Conservation (phyloP, 2,113 vertebrate genomes). For the Heterocephalus glaber region DNA sequence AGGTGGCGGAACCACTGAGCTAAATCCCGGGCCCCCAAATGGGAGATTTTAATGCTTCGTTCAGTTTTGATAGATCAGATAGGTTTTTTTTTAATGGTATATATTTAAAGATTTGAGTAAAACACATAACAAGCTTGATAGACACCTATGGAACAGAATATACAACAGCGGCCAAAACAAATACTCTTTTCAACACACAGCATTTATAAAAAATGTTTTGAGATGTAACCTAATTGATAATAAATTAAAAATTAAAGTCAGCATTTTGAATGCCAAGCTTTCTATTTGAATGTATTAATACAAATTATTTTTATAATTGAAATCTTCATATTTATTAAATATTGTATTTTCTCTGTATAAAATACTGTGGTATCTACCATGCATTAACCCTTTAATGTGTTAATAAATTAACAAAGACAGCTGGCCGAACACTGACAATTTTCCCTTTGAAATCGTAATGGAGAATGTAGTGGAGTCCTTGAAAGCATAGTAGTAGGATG, state of each 20-base stretch:
- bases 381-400: background rate
- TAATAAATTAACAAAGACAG: background rate
- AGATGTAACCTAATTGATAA: background rate
- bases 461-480: background rate
- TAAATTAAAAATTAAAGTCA: constrained; percentile 39
- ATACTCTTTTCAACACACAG: background rate
- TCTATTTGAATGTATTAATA: background rate
- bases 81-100: background rate
- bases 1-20: no score
- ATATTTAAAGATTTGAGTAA: background rate
- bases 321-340: constrained; percentile 36
- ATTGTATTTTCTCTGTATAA: background rate
- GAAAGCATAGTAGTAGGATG: background rate
- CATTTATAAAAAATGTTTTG: background rate
- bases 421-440: background rate
- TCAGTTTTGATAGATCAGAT: background rate
- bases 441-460: background rate
- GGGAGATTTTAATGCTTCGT: background rate
- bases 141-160: background rate
- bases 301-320: background rate
- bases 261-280: constrained; percentile 4
- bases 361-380: background rate
- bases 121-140: background rate
- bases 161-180: background rate
- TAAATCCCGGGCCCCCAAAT: background rate